Conservation (phyloP, 1,140 invertebrate species). For the Onthophagus taurus region DNA sequence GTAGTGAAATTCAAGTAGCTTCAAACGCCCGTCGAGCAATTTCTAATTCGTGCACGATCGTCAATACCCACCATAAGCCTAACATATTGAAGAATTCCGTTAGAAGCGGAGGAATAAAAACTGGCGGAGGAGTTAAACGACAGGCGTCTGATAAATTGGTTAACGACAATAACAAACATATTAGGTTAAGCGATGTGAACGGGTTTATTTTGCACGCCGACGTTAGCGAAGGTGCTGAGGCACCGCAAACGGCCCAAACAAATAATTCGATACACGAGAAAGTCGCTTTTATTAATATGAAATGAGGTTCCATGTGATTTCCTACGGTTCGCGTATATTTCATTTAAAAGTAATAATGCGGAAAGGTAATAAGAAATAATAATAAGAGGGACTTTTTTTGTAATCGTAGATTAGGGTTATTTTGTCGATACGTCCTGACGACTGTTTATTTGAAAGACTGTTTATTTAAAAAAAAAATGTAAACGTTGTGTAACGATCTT, state of each 20-base stretch:
- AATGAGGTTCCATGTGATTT: too few relatives aligned
- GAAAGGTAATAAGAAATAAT: not conserved
- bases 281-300: constrained; percentile 11
- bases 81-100: constrained; percentile 1
- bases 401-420: not conserved
- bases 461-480: constrained; percentile 5
- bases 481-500: not conserved
- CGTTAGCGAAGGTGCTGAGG: constrained; percentile 7
- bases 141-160: constrained; percentile 6
- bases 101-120: constrained; percentile 4
- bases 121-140: constrained; percentile 5
- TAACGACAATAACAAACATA: constrained; percentile 5
- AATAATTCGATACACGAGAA: constrained; percentile 13
- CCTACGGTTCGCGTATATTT: not conserved
- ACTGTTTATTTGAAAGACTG: constrained; percentile 13
- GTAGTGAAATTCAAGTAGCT: constrained; percentile 14
- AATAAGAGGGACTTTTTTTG: too few relatives aligned
- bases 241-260: constrained; percentile 2
- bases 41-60: constrained; percentile 1
- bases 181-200: constrained; percentile 10
- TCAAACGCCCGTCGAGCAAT: constrained; percentile 4
- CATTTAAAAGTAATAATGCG: not conserved
- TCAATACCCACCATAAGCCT: constrained; percentile 7
- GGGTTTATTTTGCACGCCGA: constrained; percentile 13
- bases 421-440: constrained; percentile 4